These are phyloP conservation scores for Phortica variegata DNA, from an alignment of 1,140 invertebrate species.

Conservation along the genomic window DNA sequence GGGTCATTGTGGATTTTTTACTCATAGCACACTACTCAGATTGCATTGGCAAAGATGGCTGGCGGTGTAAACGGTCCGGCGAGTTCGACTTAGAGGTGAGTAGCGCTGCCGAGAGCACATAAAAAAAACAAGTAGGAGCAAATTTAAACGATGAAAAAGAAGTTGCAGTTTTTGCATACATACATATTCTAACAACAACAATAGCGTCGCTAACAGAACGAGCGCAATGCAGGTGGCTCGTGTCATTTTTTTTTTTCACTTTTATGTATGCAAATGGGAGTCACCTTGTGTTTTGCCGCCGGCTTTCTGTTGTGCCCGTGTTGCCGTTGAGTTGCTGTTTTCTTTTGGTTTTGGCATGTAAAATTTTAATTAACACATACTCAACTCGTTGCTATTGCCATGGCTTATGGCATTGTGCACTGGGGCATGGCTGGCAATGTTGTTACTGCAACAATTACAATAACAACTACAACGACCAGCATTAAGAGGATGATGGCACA, in stretches of 20 bases:
- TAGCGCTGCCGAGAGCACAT: not conserved
- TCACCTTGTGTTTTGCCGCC: not conserved
- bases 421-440: too few relatives aligned
- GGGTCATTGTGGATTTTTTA: conserved; percentile 91
- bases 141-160: too few relatives aligned
- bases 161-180: too few relatives aligned
- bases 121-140: not conserved
- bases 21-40: conserved; percentile 93
- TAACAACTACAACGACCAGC: too few relatives aligned
- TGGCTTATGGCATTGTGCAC: not conserved
- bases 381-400: not conserved
- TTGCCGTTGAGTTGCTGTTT: too few relatives aligned
- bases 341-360: conserved; percentile 9
- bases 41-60: conserved; percentile 72
- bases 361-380: conserved; percentile 11
- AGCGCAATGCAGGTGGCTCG: too few relatives aligned
- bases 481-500: too few relatives aligned
- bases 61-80: conserved; percentile 63
- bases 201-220: too few relatives aligned
- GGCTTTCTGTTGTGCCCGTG: too few relatives aligned
- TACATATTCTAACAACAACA: too few relatives aligned
- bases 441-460: too few relatives aligned
- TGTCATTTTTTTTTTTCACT: not conserved
- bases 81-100: conserved; percentile 60
- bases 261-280: too few relatives aligned